Conservation (phyloP, 1,140 invertebrate species). For the Microplitis mediator region DNA sequence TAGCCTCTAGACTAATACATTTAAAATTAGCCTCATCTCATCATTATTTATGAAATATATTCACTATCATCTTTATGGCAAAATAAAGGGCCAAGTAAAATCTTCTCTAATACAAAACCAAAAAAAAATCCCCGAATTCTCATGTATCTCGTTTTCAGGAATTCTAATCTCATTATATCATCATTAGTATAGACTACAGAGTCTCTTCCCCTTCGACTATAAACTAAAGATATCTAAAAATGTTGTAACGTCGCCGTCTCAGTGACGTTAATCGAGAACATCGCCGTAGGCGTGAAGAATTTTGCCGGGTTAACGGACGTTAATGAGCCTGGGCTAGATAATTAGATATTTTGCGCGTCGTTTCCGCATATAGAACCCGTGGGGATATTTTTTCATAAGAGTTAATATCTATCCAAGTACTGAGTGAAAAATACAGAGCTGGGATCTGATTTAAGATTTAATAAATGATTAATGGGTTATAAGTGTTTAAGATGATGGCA, state of each 20-base stretch:
- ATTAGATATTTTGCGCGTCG: conserved; percentile 41
- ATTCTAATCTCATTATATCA: background rate
- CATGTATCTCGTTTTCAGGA: background rate
- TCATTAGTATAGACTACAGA: background rate
- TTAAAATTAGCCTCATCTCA: conserved; percentile 47
- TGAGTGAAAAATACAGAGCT: background rate
- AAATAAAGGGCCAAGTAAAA: background rate
- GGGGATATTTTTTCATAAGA: too few species aligned
- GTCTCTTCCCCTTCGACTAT: background rate
- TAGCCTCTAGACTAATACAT: conserved; percentile 41
- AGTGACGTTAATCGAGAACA: background rate
- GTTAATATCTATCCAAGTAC: too few species aligned
- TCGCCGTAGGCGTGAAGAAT: conserved; percentile 9
- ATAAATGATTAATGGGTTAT: conserved; percentile 22
- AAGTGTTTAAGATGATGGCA: conserved; percentile 20
- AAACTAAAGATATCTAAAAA: background rate
- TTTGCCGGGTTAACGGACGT: conserved; percentile 9
- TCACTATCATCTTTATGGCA: background rate
- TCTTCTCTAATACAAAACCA: background rate
- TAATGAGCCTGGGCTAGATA: conserved; percentile 33
- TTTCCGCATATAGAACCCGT: conserved; percentile 36
- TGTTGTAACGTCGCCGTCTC: background rate
- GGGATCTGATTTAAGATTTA: conserved; percentile 50
- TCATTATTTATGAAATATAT: conserved; percentile 28
- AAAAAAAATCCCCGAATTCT: too few species aligned